Evolutionary conservation across 2,888 invertebrate genomes (phyloP).

Genomic region (Phortica okadai): DNA sequence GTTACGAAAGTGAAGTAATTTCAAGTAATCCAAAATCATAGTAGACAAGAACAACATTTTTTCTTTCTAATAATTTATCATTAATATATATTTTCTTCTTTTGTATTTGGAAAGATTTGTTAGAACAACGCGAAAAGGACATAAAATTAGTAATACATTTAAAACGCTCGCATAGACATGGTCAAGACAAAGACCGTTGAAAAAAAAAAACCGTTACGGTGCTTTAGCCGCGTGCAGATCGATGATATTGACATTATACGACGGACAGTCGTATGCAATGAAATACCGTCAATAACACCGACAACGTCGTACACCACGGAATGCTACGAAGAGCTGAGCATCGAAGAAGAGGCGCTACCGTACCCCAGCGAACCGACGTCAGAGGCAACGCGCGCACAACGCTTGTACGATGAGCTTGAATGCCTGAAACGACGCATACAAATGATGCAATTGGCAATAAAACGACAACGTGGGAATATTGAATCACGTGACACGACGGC

Average conservation of each 20-base stretch:
- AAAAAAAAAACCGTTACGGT: not conserved
- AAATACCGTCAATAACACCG: not conserved
- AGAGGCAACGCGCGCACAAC: conserved; percentile 40
- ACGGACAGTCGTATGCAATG: not conserved
- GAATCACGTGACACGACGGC: not conserved
- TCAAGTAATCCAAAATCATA: no score
- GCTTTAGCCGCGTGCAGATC: not conserved
- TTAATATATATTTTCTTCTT: no score
- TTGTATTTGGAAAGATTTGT: no score
- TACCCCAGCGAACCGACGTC: conserved; percentile 40
- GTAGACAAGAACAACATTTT: no score
- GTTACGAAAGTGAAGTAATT: no score
- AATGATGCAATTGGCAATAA: conserved; percentile 49
- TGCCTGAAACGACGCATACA: conserved; percentile 53
- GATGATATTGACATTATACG: conserved; percentile 6
- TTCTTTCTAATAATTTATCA: no score
- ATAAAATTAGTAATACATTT: no score
- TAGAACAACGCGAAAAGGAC: no score
- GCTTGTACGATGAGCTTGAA: conserved; percentile 45
- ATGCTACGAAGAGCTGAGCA: conserved; percentile 50
- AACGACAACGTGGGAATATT: conserved; percentile 1
- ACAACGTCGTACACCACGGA: conserved; percentile 46
- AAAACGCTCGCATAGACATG: not conserved
- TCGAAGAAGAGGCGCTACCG: conserved; percentile 35
- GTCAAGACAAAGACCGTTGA: not conserved